phyloP scores from a whole-genome alignment of 35 echinoderm and acorn worm genomes.

The Antedon bifida region DNA sequence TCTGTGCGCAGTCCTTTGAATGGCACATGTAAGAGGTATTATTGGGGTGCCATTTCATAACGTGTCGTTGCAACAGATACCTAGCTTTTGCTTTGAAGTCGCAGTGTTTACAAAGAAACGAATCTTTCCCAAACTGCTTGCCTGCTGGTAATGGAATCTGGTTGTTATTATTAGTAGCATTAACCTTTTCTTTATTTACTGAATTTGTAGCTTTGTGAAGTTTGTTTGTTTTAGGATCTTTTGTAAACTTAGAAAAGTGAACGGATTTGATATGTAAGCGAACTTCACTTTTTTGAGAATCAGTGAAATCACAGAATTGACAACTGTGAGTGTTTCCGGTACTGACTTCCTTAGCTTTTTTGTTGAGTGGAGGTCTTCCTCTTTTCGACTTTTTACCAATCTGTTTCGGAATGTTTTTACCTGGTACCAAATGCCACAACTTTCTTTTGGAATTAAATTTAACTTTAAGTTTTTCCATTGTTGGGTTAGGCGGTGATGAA shows the following conservation, averaged over 20 bases:
- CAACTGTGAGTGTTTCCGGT: not conserved
- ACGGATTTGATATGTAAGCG: slow-evolving; percentile 29
- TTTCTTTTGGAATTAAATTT: not conserved
- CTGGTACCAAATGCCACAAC: not conserved
- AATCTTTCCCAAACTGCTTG: not conserved
- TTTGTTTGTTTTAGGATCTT: slow-evolving; percentile 18
- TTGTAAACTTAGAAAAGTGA: slow-evolving; percentile 36
- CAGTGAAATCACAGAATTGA: slow-evolving; percentile 34
- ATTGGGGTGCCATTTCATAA: not conserved
- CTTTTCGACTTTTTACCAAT: not conserved
- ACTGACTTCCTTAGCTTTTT: not conserved
- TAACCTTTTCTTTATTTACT: not conserved
- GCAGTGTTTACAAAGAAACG: not conserved
- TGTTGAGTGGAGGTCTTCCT: not conserved
- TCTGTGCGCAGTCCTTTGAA: not conserved
- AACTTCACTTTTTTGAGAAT: slow-evolving; percentile 17
- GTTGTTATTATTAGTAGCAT: not conserved
- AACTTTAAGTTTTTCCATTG: not conserved
- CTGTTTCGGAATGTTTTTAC: not conserved
- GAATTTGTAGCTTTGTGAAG: not conserved
- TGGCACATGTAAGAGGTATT: not conserved
- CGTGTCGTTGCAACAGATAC: not conserved
- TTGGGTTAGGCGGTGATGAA: not conserved
- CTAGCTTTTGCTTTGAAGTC: not conserved
- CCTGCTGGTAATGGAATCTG: not conserved